phyloP scores from a whole-genome alignment of 1,140 invertebrate species.

The Aphis gossypii region DNA sequence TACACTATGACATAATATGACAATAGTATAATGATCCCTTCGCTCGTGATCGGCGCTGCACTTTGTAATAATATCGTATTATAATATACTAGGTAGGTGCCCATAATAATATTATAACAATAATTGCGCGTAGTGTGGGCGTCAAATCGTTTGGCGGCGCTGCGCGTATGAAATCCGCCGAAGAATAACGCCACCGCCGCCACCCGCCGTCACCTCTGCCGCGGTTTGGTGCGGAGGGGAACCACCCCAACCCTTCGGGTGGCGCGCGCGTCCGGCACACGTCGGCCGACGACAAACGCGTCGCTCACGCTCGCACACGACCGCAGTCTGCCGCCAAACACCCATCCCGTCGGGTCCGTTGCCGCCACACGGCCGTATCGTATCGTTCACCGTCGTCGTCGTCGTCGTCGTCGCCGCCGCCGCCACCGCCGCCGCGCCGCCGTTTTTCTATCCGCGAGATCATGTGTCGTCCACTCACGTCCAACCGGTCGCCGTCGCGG shows the following conservation, averaged over 20 bases:
- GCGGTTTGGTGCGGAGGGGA: background rate
- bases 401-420: background rate
- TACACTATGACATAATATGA: background rate
- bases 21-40: background rate
- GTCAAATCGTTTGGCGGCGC: slow-evolving; percentile 8
- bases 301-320: slow-evolving; percentile 17
- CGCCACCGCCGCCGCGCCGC: too few species aligned
- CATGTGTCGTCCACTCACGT: background rate
- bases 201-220: background rate
- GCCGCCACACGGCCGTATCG: background rate
- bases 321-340: slow-evolving; percentile 34
- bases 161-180: background rate
- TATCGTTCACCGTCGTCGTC: background rate
- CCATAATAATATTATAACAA: background rate
- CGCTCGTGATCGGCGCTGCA: too few species aligned
- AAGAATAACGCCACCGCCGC: background rate
- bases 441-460: background rate
- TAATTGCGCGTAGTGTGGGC: background rate
- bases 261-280: slow-evolving; percentile 24
- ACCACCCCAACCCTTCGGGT: background rate
- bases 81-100: background rate
- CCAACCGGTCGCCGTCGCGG: background rate
- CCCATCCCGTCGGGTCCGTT: background rate
- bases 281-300: slow-evolving; percentile 1
- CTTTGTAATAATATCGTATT: background rate